phyloP scores from a whole-genome alignment of 2,797 vertebrate genomes.

The Tamandua tetradactyla region DNA sequence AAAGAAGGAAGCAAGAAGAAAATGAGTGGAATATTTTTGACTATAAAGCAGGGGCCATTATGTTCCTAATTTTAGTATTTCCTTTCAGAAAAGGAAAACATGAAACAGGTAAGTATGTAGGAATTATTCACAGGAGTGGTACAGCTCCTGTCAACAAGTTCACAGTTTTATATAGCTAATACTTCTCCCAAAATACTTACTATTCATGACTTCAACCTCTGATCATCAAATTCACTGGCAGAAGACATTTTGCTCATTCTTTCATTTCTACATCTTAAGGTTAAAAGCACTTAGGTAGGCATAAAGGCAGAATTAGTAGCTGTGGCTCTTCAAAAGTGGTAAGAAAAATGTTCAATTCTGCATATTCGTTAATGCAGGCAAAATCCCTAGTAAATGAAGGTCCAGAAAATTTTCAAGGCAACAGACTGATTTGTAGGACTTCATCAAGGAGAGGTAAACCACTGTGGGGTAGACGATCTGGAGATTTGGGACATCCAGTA shows the following conservation, averaged over 20 bases:
- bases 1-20: constrained; percentile 53
- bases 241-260: constrained; percentile 55
- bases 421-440: neutral
- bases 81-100: constrained; percentile 47
- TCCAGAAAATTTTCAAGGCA: constrained; percentile 12
- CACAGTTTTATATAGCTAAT: constrained; percentile 61
- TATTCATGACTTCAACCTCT: constrained; percentile 59
- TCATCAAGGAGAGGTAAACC: neutral
- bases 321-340: constrained; percentile 33
- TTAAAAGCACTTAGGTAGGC: constrained; percentile 29
- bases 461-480: neutral
- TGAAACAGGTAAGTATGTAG: constrained; percentile 42
- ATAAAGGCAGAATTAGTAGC: constrained; percentile 50
- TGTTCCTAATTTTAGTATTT: constrained; percentile 65
- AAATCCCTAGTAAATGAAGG: neutral
- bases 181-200: constrained; percentile 54
- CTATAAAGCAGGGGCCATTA: constrained; percentile 24
- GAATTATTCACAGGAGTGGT: constrained; percentile 60
- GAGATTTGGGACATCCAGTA: neutral
- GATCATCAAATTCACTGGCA: constrained; percentile 58
- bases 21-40: constrained; percentile 24
- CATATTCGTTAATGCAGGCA: constrained; percentile 18
- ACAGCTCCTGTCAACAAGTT: constrained; percentile 42
- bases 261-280: constrained; percentile 62
- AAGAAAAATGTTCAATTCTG: constrained; percentile 54